phyloP scores from a whole-genome alignment of 2,797 vertebrate species.

The Spinibarbus caldwelli region DNA sequence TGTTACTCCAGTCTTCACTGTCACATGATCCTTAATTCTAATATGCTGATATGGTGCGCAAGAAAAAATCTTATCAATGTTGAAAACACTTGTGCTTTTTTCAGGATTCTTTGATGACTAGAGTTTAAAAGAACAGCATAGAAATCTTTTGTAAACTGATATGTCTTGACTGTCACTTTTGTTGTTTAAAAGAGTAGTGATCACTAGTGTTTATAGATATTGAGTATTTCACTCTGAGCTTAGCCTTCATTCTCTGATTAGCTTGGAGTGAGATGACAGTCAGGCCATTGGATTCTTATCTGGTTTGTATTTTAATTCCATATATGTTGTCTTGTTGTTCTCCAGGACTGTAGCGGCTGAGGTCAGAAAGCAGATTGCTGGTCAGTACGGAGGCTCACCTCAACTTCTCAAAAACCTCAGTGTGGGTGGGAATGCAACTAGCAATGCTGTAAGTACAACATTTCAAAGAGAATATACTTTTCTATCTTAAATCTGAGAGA shows the following conservation, averaged over 20 bases:
- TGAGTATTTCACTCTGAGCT: neutral
- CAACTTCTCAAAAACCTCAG: conserved; percentile 97
- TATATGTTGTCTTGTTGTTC: no score
- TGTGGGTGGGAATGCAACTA: conserved; percentile 84
- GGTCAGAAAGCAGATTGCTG: conserved; percentile 98
- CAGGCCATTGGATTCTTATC: neutral
- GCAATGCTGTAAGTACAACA: conserved; percentile 81
- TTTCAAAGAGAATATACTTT: neutral
- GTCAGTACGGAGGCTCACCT: conserved; percentile 95
- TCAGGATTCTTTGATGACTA: no score
- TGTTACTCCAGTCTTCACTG: neutral
- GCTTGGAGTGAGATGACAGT: neutral
- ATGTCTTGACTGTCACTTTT: no score
- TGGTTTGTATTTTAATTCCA: conserved; percentile 16
- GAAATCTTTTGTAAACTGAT: no score
- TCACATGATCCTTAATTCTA: neutral
- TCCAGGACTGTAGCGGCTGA: conserved; percentile 96
- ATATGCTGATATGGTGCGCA: neutral
- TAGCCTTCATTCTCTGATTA: no score
- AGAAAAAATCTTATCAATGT: no score
- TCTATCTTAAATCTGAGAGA: neutral
- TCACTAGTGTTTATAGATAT: neutral
- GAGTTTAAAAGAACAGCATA: neutral
- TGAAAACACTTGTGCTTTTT: neutral
- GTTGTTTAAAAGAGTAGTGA: no score